Conservation (phyloP, 2,888 invertebrate genomes). For the Bursaphelenchus okinawaensis region DNA sequence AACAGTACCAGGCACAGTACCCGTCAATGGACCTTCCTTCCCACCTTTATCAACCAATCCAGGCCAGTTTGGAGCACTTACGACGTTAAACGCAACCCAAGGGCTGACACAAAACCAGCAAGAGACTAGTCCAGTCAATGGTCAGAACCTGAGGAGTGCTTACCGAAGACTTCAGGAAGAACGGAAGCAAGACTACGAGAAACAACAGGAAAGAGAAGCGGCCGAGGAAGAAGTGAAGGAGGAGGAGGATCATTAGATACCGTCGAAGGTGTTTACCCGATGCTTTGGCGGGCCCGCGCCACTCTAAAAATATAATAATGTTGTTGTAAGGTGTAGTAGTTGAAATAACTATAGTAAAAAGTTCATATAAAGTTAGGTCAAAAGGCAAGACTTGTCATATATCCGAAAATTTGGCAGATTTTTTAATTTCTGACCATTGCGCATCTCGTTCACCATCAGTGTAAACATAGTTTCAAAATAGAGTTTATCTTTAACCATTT, state of each 20-base stretch:
- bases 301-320: slow-evolving; percentile 64
- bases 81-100: not conserved
- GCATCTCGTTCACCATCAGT: no score
- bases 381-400: no score
- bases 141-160: not conserved
- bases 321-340: no score
- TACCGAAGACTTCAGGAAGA: slow-evolving; percentile 3
- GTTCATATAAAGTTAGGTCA: no score
- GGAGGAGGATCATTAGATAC: slow-evolving; percentile 63
- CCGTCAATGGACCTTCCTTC: no score
- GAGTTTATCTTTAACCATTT: no score
- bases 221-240: slow-evolving; percentile 10
- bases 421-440: no score
- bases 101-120: not conserved
- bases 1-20: no score
- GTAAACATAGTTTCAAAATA: no score
- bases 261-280: slow-evolving; percentile 90
- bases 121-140: not conserved
- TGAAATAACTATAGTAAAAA: no score
- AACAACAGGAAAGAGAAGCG: slow-evolving; percentile 4
- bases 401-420: no score
- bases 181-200: slow-evolving; percentile 5
- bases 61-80: not conserved
- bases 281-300: slow-evolving; percentile 88
- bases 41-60: no score